Base-by-base conservation (phyloP, 2,113 vertebrate genomes). In the Albula glossodonta region DNA sequence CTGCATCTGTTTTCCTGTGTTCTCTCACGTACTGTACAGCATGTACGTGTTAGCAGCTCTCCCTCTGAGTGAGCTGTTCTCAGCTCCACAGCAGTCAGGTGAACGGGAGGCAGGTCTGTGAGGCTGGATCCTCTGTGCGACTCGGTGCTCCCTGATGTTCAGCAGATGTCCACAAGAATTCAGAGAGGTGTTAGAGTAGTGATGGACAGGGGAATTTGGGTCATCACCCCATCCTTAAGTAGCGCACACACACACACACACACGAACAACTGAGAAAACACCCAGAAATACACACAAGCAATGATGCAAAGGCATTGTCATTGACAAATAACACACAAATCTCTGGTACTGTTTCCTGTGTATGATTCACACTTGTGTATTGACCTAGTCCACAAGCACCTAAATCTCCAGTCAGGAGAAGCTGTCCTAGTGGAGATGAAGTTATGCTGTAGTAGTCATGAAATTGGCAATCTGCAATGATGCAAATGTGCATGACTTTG, bases 151-250 rank as follows among this genome's bases (percentile, higher is more conserved):
- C 1, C 74, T 19, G 66, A 51, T 25, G 80, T 13, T 2, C 19
- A 12, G 50, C 25, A 88, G 77, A 84, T 86, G 86, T 86, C 81
- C 81, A 56, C 31, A 83, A 60, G 51, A 51, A 86, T 74, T 60
- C 51, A 41, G n/a, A 57, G 51, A 84, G 31, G 80, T 79, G 48
- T 80, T 86, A 86, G 8, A 80, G 66, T 77, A 78, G 31, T n/a
- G 25, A n/a, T 11, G 48, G 77, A 13, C 77, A 78, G 41, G 5
- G 2, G 31, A 1, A 41, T 41, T 41, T 41, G 31, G 31, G 31
- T 41, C 31, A 41, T 41, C 31, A 41, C 22, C 66, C 31, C 83
- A 31, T 51, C 48, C 82, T 60, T 48, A 13, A 15, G 5, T 12
- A 12, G 74, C 60, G 51, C 80, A 53, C 78, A 70, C 31, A 83